These are phyloP conservation scores for Orthosia gracilis DNA, from an alignment of 2,888 invertebrate genomes.

Conservation along the genomic window DNA sequence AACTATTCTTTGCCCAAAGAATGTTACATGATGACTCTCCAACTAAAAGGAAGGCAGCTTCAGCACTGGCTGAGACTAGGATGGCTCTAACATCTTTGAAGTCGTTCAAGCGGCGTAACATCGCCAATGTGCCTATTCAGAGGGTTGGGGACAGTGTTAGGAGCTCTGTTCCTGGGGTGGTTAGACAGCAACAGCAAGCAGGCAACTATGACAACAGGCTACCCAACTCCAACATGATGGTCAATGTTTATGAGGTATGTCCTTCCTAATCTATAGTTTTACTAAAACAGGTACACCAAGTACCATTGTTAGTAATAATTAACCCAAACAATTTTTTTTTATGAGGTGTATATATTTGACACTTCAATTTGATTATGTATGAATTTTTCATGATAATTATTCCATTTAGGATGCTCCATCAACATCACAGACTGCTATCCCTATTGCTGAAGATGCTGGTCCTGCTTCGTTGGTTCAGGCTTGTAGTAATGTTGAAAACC, in stretches of 20 bases:
- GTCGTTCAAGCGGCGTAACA: slow-evolving; percentile 92
- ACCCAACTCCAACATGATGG: slow-evolving; percentile 88
- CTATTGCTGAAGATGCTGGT: slow-evolving; percentile 82
- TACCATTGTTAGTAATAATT: not conserved
- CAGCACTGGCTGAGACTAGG: slow-evolving; percentile 93
- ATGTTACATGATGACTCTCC: slow-evolving; percentile 92
- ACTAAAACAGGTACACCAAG: not conserved
- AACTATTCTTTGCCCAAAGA: slow-evolving; percentile 93
- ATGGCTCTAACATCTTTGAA: slow-evolving; percentile 94
- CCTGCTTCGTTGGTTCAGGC: slow-evolving; percentile 87
- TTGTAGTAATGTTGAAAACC: slow-evolving; percentile 86
- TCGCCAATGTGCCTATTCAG: slow-evolving; percentile 87
- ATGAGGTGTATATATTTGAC: not conserved
- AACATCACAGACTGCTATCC: slow-evolving; percentile 81
- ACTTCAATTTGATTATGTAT: slow-evolving; percentile 5
- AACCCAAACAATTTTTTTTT: not conserved
- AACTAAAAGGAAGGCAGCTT: slow-evolving; percentile 90
- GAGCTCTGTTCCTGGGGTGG: slow-evolving; percentile 89
- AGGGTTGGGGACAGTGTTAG: slow-evolving; percentile 91
- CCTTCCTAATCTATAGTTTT: not conserved
- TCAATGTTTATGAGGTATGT: slow-evolving; percentile 91
- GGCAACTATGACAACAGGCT: slow-evolving; percentile 80
- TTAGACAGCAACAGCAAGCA: slow-evolving; percentile 89
- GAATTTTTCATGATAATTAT: slow-evolving; percentile 7
- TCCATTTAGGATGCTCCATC: slow-evolving; percentile 86